Conservation (phyloP, 2,888 invertebrate genomes). For the Heliconius hortense region DNA sequence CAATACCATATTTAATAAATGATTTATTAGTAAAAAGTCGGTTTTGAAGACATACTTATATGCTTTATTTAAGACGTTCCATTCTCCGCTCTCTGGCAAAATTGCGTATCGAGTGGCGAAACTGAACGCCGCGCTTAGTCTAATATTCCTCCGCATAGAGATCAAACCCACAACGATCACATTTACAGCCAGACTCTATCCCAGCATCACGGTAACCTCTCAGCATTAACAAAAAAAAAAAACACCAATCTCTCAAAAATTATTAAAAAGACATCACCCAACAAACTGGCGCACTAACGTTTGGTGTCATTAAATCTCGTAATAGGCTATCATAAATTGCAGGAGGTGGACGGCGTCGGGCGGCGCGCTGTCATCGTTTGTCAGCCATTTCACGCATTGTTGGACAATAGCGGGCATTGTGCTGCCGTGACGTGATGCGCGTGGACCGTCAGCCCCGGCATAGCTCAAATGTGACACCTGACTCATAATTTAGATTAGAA, state of each 20-base stretch:
- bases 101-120: neutral
- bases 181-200: too few relatives aligned
- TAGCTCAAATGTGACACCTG: slow-evolving; percentile 43
- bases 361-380: slow-evolving; percentile 81
- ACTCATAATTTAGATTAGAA: slow-evolving; percentile 41
- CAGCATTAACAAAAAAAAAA: too few relatives aligned
- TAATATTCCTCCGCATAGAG: neutral
- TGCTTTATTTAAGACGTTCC: neutral
- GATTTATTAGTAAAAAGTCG: too few relatives aligned
- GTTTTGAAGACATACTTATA: too few relatives aligned
- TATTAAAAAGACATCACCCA: slow-evolving; percentile 4
- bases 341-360: slow-evolving; percentile 72
- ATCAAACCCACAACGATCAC: neutral
- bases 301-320: slow-evolving; percentile 81
- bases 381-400: slow-evolving; percentile 83
- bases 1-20: too few relatives aligned
- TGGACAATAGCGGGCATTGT: slow-evolving; percentile 77
- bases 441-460: slow-evolving; percentile 46
- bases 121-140: neutral
- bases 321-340: slow-evolving; percentile 82
- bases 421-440: slow-evolving; percentile 54
- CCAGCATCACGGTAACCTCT: too few relatives aligned
- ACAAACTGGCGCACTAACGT: slow-evolving; percentile 54
- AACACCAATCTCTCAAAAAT: neutral
- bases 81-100: neutral